Conservation (phyloP, 2,888 invertebrate genomes). For the Drosophila neonasuta region DNA sequence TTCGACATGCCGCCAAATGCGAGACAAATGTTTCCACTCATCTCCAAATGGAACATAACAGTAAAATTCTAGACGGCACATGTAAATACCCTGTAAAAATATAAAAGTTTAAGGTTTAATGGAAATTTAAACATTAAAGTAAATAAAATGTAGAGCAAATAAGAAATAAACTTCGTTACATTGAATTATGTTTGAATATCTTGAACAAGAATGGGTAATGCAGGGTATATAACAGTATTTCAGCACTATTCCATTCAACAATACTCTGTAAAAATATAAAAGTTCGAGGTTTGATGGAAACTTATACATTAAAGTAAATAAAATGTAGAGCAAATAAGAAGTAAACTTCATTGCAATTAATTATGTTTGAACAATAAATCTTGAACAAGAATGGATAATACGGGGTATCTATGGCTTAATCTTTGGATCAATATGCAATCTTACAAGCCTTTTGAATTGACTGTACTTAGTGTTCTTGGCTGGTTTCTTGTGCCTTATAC, state of each 20-base stretch:
- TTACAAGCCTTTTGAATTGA: slow-evolving; percentile 13
- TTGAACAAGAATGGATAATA: background rate
- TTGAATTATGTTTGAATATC: background rate
- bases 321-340: background rate
- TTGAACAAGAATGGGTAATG: background rate
- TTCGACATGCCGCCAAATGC: slow-evolving; percentile 38
- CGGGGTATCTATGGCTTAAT: background rate
- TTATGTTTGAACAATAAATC: background rate
- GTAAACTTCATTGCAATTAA: background rate
- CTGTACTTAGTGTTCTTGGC: slow-evolving; percentile 27
- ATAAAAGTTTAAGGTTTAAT: background rate
- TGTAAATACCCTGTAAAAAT: background rate
- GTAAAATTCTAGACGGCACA: background rate
- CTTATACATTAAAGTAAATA: background rate
- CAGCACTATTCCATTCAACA: too few relatives aligned
- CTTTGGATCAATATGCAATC: background rate
- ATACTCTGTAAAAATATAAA: background rate
- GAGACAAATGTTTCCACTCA: slow-evolving; percentile 61
- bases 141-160: background rate
- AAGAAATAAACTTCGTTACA: background rate
- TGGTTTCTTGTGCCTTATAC: slow-evolving; percentile 13
- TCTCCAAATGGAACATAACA: slow-evolving; percentile 16
- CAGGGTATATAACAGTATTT: background rate
- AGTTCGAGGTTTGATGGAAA: background rate
- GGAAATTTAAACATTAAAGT: background rate